These are phyloP conservation scores for Oreochromis grahami DNA, from an alignment of 2,797 vertebrate genomes.

Conservation along the genomic window DNA sequence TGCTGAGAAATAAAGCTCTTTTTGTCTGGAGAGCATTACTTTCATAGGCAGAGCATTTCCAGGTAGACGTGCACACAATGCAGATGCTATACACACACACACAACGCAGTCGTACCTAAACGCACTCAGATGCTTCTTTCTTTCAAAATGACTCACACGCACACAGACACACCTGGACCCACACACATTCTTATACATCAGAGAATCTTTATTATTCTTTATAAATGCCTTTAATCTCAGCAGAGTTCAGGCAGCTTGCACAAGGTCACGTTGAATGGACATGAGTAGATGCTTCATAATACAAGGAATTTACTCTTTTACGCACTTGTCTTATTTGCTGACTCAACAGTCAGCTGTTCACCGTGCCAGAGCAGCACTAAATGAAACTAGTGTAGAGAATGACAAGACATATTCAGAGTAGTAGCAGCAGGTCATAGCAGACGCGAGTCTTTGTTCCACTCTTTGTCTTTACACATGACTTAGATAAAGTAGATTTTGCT, in stretches of 20 bases:
- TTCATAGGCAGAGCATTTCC: background rate
- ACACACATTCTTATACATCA: background rate
- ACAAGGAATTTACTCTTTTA: background rate
- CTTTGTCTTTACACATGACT: slow-evolving; percentile 20
- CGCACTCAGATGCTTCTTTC: background rate
- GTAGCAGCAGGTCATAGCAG: background rate
- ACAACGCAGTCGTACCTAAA: background rate
- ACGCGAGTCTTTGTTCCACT: background rate
- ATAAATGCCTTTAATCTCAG: slow-evolving; percentile 7
- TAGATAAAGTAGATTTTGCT: background rate
- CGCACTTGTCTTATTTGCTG: background rate
- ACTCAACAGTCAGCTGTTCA: background rate
- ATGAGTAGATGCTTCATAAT: background rate
- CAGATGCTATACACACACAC: background rate
- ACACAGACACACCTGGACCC: background rate
- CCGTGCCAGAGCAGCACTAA: background rate
- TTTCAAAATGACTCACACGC: background rate
- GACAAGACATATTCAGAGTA: background rate
- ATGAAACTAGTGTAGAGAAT: background rate
- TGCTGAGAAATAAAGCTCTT: background rate
- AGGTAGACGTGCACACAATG: background rate
- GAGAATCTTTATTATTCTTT: background rate
- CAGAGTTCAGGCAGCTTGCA: slow-evolving; percentile 22
- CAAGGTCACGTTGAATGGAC: slow-evolving; percentile 23
- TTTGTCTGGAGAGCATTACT: background rate